Evolutionary conservation across 2,888 invertebrate species (phyloP).

Genomic region (Yponomeuta cagnagella): DNA sequence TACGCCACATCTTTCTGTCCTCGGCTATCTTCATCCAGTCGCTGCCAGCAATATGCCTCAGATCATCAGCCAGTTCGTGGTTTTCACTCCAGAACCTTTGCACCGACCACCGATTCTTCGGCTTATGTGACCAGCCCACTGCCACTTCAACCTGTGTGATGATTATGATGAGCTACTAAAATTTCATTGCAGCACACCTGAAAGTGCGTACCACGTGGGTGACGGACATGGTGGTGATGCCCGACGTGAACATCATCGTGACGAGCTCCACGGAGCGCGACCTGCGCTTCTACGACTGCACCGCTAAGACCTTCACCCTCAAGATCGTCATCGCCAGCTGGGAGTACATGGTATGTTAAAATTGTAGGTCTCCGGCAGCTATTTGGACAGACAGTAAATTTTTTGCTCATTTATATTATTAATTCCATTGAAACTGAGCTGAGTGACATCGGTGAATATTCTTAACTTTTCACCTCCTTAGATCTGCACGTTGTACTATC

Average conservation of each 20-base stretch:
- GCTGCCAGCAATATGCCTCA: too few relatives aligned
- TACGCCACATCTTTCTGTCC: too few relatives aligned
- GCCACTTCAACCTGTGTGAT: not conserved
- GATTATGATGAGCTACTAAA: not conserved
- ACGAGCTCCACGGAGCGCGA: conserved; percentile 86
- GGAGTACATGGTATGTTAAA: conserved; percentile 63
- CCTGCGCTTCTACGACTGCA: conserved; percentile 86
- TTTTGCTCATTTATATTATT: too few relatives aligned
- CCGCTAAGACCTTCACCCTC: conserved; percentile 82
- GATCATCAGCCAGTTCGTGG: too few relatives aligned
- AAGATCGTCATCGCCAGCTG: conserved; percentile 82
- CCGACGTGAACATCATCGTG: conserved; percentile 86
- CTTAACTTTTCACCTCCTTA: conserved; percentile 21
- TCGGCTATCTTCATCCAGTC: too few relatives aligned
- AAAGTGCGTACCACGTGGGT: conserved; percentile 82
- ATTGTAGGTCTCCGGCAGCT: too few relatives aligned
- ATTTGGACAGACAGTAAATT: too few relatives aligned
- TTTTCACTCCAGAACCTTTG: too few relatives aligned
- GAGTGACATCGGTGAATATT: too few relatives aligned
- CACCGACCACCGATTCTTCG: too few relatives aligned
- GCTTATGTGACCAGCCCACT: not conserved
- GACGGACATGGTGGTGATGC: conserved; percentile 82
- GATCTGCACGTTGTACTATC: conserved; percentile 75
- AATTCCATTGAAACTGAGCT: too few relatives aligned
- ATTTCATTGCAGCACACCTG: conserved; percentile 61